These are phyloP conservation scores for honey bee (Apis mellifera) DNA, from an alignment of 1,140 invertebrate species.

Conservation along the genomic window DNA sequence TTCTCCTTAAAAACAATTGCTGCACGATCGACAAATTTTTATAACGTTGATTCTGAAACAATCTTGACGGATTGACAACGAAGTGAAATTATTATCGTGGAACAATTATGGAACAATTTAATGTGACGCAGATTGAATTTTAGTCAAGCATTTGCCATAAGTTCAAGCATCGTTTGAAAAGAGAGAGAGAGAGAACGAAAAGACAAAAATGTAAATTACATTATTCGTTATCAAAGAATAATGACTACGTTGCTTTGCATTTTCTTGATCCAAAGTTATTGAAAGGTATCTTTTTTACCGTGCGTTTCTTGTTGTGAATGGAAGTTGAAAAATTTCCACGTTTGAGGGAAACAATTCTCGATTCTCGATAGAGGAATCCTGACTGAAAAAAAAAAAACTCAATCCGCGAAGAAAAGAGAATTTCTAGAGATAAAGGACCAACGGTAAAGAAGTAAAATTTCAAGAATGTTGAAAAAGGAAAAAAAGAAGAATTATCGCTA, in stretches of 20 bases:
- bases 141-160: background rate
- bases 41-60: background rate
- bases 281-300: conserved; percentile 39
- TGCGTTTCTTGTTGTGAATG: background rate
- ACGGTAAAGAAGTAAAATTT: background rate
- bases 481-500: background rate
- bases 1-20: background rate
- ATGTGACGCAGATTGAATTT: background rate
- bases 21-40: conserved; percentile 1
- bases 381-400: background rate
- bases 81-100: background rate
- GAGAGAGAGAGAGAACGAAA: background rate
- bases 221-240: conserved; percentile 72
- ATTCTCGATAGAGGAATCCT: background rate
- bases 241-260: background rate
- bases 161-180: background rate
- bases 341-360: background rate
- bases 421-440: background rate
- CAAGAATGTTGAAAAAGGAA: background rate
- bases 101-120: conserved; percentile 1
- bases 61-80: conserved; percentile 7
- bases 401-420: background rate
- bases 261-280: conserved; percentile 13
- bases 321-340: background rate
- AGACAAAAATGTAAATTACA: conserved; percentile 70